Evolutionary conservation across 2,797 vertebrate genomes (phyloP), one percentile per base, ranked within the genome.

Genomic region (Potorous gilbertii): DNA sequence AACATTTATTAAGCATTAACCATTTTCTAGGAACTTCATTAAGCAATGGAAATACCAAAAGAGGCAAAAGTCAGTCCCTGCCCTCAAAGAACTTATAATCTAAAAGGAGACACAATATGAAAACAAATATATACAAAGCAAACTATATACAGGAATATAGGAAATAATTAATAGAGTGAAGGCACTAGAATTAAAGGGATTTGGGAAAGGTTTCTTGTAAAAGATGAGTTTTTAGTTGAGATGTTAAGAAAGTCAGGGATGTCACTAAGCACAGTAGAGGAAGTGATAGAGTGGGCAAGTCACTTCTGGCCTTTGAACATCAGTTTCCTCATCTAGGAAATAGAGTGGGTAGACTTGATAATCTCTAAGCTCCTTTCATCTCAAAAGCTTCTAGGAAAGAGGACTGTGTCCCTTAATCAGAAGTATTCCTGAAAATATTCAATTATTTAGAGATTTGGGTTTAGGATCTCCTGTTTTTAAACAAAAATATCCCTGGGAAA

Each of bases 381-480:
- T 87, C 74, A 87, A 87, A 87, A 87, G 16, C 40, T 46, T 87
- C 74, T 87, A 27, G 21, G 74, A 87, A 87, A 87, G 9, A 87
- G 40, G 74, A 46, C 74, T 46, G 3, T 40, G 40, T 87, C 13
- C 9, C 21, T 87, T 91, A 91, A 93, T 95, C 54, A 92, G 6
- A 95, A 94, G 21, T 66, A 90, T 59, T 96, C 31, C 93, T 91
- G 90, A 81, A 92, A 40, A 50, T 66, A 90, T 96, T 96, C 56
- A 91, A 94, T 46, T 87, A 46, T 95, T 96, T 95, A 92, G 93
- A 97, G 95, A 94, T 93, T 66, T 95, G 91, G 92, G 93, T 95
- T 97, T 97, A 97, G 92, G 96, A 96, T 74, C 66, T 13, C 54
- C 56, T 96, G 93, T 95, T 97, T 96, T 94, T 97, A 97, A 95